Percentiles rank a stretch among this genome's conserved stretches.
Evolutionary conservation across 2,888 invertebrate species (phyloP).

Genomic region (Odontomyia ornata): DNA sequence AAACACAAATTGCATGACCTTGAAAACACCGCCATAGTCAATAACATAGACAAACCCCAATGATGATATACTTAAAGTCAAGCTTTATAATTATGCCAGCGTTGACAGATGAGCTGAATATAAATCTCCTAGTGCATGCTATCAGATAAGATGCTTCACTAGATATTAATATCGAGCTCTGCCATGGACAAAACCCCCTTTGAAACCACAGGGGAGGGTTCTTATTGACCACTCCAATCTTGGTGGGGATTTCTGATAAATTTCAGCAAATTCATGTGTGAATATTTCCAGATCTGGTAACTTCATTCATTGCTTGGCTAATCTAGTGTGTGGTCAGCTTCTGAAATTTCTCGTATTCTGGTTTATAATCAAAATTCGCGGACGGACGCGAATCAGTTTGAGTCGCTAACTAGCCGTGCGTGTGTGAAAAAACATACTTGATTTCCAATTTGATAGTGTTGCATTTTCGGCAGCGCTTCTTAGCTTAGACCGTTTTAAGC

Average conservation of each 20-base stretch:
- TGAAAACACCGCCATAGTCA: too few species aligned
- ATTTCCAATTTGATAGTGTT: neutral
- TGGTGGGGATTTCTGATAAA: too few species aligned
- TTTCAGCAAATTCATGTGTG: too few species aligned
- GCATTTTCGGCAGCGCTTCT: neutral
- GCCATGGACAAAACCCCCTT: too few species aligned
- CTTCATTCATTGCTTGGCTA: neutral
- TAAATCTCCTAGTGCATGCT: too few species aligned
- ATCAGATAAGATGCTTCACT: too few species aligned
- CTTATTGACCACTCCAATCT: too few species aligned
- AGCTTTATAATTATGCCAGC: too few species aligned
- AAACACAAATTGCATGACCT: too few species aligned
- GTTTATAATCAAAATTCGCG: conserved; percentile 9
- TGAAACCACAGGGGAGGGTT: too few species aligned
- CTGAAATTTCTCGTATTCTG: neutral
- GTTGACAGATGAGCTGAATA: too few species aligned
- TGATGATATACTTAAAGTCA: neutral
- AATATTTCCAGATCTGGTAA: neutral
- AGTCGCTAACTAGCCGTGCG: conserved; percentile 2
- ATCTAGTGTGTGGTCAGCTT: neutral
- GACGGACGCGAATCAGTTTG: neutral
- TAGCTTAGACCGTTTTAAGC: neutral
- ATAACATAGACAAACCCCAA: neutral
- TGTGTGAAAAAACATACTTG: neutral
- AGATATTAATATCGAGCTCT: too few species aligned